A percentile compares a stretch with the other conserved stretches of the same genome.
Evolutionary conservation across 2,888 invertebrate species (phyloP).

Genomic region (Sialis fuliginosa): DNA sequence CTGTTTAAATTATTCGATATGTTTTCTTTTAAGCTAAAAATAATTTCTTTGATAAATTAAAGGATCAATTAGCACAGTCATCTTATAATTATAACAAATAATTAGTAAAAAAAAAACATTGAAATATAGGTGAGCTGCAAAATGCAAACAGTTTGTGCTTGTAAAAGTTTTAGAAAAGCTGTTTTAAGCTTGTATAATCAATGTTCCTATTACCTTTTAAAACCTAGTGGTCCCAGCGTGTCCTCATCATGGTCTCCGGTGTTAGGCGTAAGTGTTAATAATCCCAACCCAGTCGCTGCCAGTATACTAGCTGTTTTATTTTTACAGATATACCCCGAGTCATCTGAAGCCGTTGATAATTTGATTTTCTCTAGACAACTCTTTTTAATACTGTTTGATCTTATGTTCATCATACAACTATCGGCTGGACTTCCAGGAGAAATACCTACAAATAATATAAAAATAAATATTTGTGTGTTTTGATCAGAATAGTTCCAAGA

Average conservation of each 20-base stretch:
- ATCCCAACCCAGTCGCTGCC: constrained; percentile 2
- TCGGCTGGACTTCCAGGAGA: constrained; percentile 3
- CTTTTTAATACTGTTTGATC: constrained; percentile 18
- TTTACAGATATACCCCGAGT: constrained; percentile 17
- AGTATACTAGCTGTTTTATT: constrained; percentile 13
- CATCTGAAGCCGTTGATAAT: constrained; percentile 22
- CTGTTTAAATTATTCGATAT: no score
- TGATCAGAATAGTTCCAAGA: no score
- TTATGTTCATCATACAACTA: constrained; percentile 17
- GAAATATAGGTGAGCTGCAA: no score
- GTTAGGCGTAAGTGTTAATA: background rate
- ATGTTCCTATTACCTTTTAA: background rate
- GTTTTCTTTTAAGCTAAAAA: no score
- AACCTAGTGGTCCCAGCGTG: background rate
- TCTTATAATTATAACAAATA: no score
- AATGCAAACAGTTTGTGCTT: background rate
- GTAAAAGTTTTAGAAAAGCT: background rate
- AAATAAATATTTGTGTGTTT: no score
- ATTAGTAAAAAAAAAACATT: background rate
- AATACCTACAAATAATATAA: background rate
- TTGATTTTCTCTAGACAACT: constrained; percentile 22
- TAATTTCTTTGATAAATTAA: no score
- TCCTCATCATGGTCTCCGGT: constrained; percentile 1
- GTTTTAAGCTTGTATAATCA: no score
- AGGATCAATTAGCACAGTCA: no score